These are phyloP conservation scores for Disparrhopalites patrizii DNA, from an alignment of 2,888 invertebrate genomes.

Conservation along the genomic window DNA sequence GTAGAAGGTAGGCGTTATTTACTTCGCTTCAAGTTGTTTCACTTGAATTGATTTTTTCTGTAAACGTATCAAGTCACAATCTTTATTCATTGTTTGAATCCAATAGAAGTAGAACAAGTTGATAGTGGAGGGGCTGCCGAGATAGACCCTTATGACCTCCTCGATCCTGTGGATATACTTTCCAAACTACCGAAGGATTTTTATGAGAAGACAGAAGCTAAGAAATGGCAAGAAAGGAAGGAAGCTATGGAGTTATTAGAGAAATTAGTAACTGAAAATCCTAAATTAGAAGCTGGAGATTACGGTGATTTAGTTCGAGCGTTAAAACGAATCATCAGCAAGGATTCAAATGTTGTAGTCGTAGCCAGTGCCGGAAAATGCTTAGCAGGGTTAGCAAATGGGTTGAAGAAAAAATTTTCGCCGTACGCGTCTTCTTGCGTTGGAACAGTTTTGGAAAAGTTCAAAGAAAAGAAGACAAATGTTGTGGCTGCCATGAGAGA, in stretches of 20 bases:
- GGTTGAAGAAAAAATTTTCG: constrained; percentile 81
- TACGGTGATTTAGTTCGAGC: constrained; percentile 84
- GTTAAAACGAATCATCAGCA: constrained; percentile 80
- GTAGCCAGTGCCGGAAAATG: constrained; percentile 83
- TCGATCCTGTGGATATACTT: constrained; percentile 89
- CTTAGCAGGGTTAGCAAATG: constrained; percentile 73
- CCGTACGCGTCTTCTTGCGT: constrained; percentile 75
- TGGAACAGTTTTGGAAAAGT: constrained; percentile 82
- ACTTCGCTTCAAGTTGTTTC: neutral
- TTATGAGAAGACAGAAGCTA: constrained; percentile 87
- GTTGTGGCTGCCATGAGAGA: constrained; percentile 84
- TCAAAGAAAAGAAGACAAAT: constrained; percentile 92
- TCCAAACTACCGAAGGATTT: constrained; percentile 92
- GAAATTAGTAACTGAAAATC: constrained; percentile 66
- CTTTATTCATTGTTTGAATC: no score
- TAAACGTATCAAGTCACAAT: no score
- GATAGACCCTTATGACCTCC: constrained; percentile 83
- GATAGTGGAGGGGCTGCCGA: constrained; percentile 57
- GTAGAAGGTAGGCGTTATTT: constrained; percentile 53
- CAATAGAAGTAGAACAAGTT: constrained; percentile 50
- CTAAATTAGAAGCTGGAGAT: constrained; percentile 85
- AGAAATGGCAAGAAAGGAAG: constrained; percentile 95
- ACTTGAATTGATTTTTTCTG: neutral
- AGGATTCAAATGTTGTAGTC: constrained; percentile 92
- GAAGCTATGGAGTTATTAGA: constrained; percentile 83